Evolutionary conservation across 2,888 invertebrate genomes (phyloP), one percentile per base, ranked within the genome.

Genomic region (Hypena proboscidalis): DNA sequence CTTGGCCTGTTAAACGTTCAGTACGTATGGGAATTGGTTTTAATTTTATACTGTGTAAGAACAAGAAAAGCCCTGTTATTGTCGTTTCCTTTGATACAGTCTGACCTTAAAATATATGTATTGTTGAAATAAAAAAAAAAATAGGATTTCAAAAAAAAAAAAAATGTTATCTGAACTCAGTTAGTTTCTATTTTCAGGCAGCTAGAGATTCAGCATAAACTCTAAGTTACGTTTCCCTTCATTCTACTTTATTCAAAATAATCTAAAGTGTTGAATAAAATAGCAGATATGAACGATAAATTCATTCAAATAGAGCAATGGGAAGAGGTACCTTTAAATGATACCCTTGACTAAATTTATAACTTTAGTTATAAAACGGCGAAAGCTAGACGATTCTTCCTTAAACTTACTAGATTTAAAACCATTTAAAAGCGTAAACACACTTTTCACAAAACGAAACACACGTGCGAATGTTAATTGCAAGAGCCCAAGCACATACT

Each of bases 381-480:
- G n/a, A 50, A 41, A 61, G 63, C 67, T 67, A 72, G 70, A 63
- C 70, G 63, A 70, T 52, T 56, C 43, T 35, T 55, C 51, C 47
- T 53, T 25, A 46, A 54, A 54, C 37, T 56, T 14, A 29, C 40
- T 54, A 70, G 59, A 65, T 70, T 67, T 53, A 75, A 73, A 70
- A 65, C 41, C 41, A 42, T 63, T 55, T 66, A 44, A 70, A 66
- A 70, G 59, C 51, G 50, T 46, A 59, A 67, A 70, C n/a, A 68
- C 50, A 62, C 67, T 67, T 74, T 70, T 58, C 59, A 56, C 58
- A 61, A 65, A 66, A 69, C 53, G 69, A 66, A 66, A 60, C 66
- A 70, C 58, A 68, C 70, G 66, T 61, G 70, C 54, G 70, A 68
- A 74, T 78, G 77, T 79, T 83, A 85, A 85, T 83, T 83, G 81